Evolutionary conservation across 1,140 invertebrate species (phyloP).

Genomic region (Leptinotarsa undecemlineata): DNA sequence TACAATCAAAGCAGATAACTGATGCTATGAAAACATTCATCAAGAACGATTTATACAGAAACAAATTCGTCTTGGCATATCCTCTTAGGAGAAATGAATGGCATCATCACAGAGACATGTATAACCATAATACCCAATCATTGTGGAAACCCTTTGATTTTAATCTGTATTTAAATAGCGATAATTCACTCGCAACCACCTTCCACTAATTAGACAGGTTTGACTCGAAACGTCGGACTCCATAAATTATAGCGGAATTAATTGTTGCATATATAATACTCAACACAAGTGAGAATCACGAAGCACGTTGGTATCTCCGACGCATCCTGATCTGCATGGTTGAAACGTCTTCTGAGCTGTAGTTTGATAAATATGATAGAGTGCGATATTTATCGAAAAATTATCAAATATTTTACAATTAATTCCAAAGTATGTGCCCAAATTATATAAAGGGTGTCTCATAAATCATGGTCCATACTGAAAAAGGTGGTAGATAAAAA

Average conservation of each 20-base stretch:
- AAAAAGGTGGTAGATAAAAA: too few relatives aligned
- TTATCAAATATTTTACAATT: too few relatives aligned
- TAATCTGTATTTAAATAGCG: constrained; percentile 14
- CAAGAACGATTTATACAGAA: background rate
- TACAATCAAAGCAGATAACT: too few relatives aligned
- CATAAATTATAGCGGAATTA: constrained; percentile 16
- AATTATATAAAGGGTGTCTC: too few relatives aligned
- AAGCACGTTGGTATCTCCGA: background rate
- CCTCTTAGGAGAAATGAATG: constrained; percentile 18
- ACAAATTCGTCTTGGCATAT: background rate
- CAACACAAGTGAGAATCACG: constrained; percentile 5
- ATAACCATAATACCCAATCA: constrained; percentile 2
- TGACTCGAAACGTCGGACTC: background rate
- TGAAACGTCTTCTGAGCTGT: background rate
- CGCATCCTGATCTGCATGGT: background rate
- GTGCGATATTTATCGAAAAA: too few relatives aligned
- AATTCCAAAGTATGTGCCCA: too few relatives aligned
- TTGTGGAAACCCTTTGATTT: constrained; percentile 5
- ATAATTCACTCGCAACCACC: constrained; percentile 13
- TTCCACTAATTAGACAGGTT: constrained; percentile 10
- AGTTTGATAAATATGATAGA: background rate
- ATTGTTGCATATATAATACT: constrained; percentile 4
- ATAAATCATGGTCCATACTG: too few relatives aligned
- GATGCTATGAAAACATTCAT: background rate
- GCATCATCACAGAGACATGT: constrained; percentile 14